Percentiles rank a stretch among this genome's conserved stretches.
Conservation (phyloP, 2,797 vertebrate genomes). For the Mastacembelus armatus region DNA sequence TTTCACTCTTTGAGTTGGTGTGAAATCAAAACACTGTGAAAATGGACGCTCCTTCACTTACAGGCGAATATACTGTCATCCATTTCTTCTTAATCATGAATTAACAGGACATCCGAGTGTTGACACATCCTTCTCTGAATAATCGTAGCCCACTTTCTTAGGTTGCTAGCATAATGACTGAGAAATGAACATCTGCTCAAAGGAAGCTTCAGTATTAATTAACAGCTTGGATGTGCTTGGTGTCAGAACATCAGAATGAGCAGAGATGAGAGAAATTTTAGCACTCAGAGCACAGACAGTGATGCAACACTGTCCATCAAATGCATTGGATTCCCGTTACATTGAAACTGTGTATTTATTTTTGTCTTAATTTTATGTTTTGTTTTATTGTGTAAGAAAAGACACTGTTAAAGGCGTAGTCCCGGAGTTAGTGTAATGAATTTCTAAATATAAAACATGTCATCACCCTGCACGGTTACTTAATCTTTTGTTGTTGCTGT, state of each 20-base stretch:
- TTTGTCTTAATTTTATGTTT: background rate
- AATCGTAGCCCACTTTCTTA: background rate
- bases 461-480: no score
- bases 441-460: no score
- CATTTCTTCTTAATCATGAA: constrained; percentile 13
- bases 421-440: background rate
- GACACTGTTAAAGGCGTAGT: background rate
- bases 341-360: background rate
- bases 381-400: background rate
- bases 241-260: constrained; percentile 1
- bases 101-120: background rate
- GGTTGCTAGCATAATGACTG: background rate
- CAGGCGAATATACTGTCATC: background rate
- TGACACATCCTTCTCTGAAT: no score
- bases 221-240: background rate
- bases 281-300: background rate
- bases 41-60: background rate
- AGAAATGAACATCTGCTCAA: background rate
- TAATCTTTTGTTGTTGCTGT: no score
- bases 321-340: background rate
- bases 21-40: constrained; percentile 1
- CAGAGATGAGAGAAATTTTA: constrained; percentile 2
- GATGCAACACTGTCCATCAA: background rate
- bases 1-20: constrained; percentile 2
- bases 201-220: constrained; percentile 19